Conservation (phyloP, 2,888 invertebrate genomes). For the Cephus sareptanus region DNA sequence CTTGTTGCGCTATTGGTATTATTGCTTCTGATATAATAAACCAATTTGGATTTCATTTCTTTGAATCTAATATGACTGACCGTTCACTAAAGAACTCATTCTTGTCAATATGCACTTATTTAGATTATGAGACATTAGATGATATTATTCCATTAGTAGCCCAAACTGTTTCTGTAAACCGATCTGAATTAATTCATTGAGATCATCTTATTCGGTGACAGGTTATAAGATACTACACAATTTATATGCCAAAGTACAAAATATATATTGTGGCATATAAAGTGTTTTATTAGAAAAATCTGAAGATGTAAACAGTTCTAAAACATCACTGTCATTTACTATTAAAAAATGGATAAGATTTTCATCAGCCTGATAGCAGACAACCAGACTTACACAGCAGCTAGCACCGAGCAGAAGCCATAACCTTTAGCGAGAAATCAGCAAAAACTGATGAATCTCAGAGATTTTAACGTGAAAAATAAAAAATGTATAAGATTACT, state of each 20-base stretch:
- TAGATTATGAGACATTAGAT: not conserved
- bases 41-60: not conserved
- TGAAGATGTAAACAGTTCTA: conserved; percentile 8
- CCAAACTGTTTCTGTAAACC: not conserved
- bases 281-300: conserved; percentile 6
- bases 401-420: not conserved
- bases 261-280: conserved; percentile 6
- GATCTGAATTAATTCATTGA: not conserved
- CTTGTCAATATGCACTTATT: not conserved
- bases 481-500: not conserved
- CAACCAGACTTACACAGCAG: not conserved
- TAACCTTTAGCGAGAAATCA: not conserved
- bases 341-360: not conserved
- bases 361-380: not conserved
- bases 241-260: not conserved
- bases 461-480: not conserved
- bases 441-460: not conserved
- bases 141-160: not conserved
- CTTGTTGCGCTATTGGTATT: not conserved
- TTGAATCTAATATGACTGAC: not conserved
- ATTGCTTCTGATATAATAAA: not conserved
- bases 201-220: not conserved
- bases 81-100: not conserved
- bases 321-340: conserved; percentile 3
- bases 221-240: not conserved